Percentiles rank a stretch among this genome's conserved stretches.
phyloP scores from a whole-genome alignment of 2,888 invertebrate genomes.

The Eupeodes latifasciatus region DNA sequence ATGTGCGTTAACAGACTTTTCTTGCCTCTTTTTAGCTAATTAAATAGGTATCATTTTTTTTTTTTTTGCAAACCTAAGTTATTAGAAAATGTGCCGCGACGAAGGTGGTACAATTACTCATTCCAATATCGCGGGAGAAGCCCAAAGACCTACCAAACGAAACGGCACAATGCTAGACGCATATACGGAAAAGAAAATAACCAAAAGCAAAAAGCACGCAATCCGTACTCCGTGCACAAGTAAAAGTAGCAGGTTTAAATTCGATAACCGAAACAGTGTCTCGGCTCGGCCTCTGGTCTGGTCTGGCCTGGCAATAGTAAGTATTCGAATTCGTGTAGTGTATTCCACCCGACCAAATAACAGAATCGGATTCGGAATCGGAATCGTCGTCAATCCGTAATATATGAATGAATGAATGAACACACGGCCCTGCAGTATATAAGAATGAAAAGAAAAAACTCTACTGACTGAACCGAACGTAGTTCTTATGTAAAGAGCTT shows the following conservation, averaged over 20 bases:
- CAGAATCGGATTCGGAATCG: conserved; percentile 39
- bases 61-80: conserved; percentile 37
- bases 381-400: conserved; percentile 58
- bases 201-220: conserved; percentile 32
- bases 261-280: conserved; percentile 38
- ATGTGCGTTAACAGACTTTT: conserved; percentile 8
- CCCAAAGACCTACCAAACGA: conserved; percentile 17
- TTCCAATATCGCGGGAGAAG: conserved; percentile 66
- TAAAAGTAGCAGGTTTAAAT: conserved; percentile 48
- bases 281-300: conserved; percentile 29
- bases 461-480: conserved; percentile 38
- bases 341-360: conserved; percentile 41
- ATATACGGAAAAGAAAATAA: conserved; percentile 36
- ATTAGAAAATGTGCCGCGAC: conserved; percentile 51
- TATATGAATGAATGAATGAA: conserved; percentile 72
- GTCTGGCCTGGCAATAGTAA: conserved; percentile 12
- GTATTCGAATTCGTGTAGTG: conserved; percentile 28
- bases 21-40: conserved; percentile 47
- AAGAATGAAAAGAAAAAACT: conserved; percentile 47
- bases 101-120: conserved; percentile 65
- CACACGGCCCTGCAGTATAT: conserved; percentile 54
- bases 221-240: conserved; percentile 64
- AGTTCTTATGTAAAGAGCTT: conserved; percentile 71
- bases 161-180: conserved; percentile 38
- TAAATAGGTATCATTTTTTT: conserved; percentile 58